These are phyloP conservation scores for Tetheella fluctuosa DNA, from an alignment of 2,888 invertebrate species.

Conservation along the genomic window DNA sequence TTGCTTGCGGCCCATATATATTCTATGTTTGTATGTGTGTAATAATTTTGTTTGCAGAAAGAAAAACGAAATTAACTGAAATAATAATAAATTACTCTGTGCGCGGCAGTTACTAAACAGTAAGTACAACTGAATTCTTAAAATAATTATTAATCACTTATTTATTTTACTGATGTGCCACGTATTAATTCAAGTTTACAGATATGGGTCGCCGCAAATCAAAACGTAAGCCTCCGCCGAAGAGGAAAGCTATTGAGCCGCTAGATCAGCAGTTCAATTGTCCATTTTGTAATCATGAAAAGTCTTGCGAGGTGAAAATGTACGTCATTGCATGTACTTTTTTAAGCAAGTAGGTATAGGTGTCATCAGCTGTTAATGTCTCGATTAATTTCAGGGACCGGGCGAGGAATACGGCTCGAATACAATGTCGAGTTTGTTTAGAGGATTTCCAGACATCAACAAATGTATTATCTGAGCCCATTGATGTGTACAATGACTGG, in stretches of 20 bases:
- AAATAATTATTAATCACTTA: neutral
- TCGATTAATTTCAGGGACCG: constrained; percentile 90
- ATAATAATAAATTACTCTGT: too few relatives aligned
- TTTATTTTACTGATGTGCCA: neutral
- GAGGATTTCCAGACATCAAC: constrained; percentile 99
- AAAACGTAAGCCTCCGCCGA: constrained; percentile 98
- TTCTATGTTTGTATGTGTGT: neutral
- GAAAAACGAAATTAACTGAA: neutral
- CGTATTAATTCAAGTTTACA: constrained; percentile 30
- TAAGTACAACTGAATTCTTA: neutral
- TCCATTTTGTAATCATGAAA: constrained; percentile 99
- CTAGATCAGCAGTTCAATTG: constrained; percentile 98
- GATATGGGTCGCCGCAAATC: constrained; percentile 98
- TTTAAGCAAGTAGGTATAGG: neutral
- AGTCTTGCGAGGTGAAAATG: constrained; percentile 99
- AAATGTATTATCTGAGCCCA: constrained; percentile 97
- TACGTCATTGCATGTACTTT: constrained; percentile 75
- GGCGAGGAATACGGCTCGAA: constrained; percentile 95
- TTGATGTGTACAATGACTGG: constrained; percentile 99
- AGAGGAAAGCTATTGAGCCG: constrained; percentile 95
- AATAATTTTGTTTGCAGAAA: neutral
- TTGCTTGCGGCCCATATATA: too few relatives aligned
- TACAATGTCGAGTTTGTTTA: constrained; percentile 97
- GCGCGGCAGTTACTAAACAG: neutral
- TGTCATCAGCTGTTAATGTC: constrained; percentile 11